Base-by-base conservation (phyloP, 1,140 invertebrate genomes). In the Anthonomus grandis region DNA sequence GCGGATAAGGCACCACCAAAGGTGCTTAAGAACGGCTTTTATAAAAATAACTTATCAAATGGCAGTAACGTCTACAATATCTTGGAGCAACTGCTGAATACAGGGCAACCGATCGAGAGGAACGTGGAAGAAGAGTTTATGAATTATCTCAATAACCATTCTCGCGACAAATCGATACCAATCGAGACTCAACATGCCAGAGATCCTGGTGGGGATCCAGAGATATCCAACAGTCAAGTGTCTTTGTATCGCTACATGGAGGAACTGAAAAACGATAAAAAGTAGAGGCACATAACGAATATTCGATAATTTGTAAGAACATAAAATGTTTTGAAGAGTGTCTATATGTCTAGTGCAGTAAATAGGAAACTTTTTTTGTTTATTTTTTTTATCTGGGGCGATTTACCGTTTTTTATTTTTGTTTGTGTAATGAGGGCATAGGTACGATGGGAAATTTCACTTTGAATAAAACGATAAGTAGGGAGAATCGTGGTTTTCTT, bases 241-340 rank as follows among this genome's bases (percentile, higher is more conserved):
- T 68, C 67, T 15, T 42, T 69, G 17, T 61, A 66, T 36, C 62
- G 66, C 21, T 68, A 64, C 46, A 66, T 69, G 64, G 63, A 65
- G 34, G 61, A 66, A 53, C 44, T 69, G 17, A 66, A 69, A 42
- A 60, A 31, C 15, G 53, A 57, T 22, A 39, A 58, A 12, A 49
- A 47, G 10, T 58, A 51, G 36, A 18, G 9, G 8, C n/a, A 13
- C 1, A 44, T 23, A 6, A 36, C 8, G 4, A 23, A 47, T 39
- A 13, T 21, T 17, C 10, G 36, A 23, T 56, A 47, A 38, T 25
- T 13, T 38, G 38, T 48, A 56, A 56, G 53, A 48, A 56, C 44
- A 48, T 25, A 47, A 48, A 48, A 27, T 37, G 25, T 24, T 47
- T 15, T 55, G n/a, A n/a, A n/a, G n/a, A n/a, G n/a, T n/a, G n/a